phyloP scores from a whole-genome alignment of 1,140 invertebrate genomes.

The Conus ventricosus region DNA sequence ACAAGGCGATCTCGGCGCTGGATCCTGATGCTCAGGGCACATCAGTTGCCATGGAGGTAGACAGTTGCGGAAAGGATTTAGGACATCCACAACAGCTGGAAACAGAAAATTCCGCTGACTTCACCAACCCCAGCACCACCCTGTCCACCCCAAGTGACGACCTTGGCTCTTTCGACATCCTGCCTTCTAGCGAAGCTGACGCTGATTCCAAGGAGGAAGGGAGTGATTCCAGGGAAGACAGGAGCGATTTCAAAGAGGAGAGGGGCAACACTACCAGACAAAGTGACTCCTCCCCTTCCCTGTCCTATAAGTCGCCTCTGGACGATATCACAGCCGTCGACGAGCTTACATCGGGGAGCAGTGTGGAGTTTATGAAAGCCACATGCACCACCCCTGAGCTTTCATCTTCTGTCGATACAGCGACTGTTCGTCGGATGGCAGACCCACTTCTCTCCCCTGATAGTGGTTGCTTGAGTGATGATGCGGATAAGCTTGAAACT shows the following conservation, averaged over 20 bases:
- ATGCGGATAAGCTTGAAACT: constrained; percentile 1
- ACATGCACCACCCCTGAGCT: neutral
- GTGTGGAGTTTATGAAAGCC: neutral
- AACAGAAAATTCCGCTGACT: neutral
- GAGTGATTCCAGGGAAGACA: neutral
- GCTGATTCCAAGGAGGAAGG: neutral
- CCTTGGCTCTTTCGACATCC: neutral
- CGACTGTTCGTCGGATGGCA: neutral
- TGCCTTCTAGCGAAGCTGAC: neutral
- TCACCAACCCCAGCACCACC: neutral
- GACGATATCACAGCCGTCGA: neutral
- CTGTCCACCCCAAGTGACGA: constrained; percentile 23
- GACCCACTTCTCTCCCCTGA: constrained; percentile 19
- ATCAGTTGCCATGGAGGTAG: no score
- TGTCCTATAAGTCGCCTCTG: neutral
- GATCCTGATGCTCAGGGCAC: no score
- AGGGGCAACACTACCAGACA: neutral
- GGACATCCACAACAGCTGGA: neutral
- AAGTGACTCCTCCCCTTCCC: neutral
- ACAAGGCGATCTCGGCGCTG: no score
- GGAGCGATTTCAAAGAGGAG: neutral
- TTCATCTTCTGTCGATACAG: neutral
- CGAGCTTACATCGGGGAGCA: neutral
- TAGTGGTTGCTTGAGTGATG: constrained; percentile 31
- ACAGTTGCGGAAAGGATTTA: neutral